A percentile compares a stretch with the other conserved stretches of the same genome.
These are phyloP conservation scores for Germaria angustata DNA, from an alignment of 2,888 invertebrate genomes.

Conservation along the genomic window DNA sequence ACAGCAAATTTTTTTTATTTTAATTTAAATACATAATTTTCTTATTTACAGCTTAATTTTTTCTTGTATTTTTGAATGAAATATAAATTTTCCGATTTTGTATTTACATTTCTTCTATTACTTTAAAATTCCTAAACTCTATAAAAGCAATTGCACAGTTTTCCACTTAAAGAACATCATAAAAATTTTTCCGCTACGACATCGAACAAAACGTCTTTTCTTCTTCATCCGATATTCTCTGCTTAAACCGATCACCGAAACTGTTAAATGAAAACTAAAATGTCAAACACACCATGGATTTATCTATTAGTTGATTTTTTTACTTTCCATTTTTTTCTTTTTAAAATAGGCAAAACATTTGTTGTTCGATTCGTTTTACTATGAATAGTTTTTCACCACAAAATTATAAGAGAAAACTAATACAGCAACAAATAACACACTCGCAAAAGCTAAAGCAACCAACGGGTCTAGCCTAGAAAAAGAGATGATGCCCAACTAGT, in stretches of 20 bases:
- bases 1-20: no score
- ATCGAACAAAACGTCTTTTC: neutral
- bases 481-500: slow-evolving; percentile 57
- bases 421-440: slow-evolving; percentile 13
- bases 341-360: slow-evolving; percentile 47
- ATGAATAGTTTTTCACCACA: slow-evolving; percentile 64
- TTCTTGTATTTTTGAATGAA: no score
- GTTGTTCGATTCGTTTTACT: slow-evolving; percentile 15
- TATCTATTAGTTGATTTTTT: slow-evolving; percentile 43
- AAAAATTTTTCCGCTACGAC: neutral
- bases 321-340: slow-evolving; percentile 17
- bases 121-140: no score
- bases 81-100: no score
- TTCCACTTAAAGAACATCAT: no score
- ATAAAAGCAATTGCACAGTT: no score
- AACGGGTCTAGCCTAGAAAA: slow-evolving; percentile 63
- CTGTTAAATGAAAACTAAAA: slow-evolving; percentile 62
- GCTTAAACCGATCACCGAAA: slow-evolving; percentile 49
- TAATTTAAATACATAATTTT: no score
- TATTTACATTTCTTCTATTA: no score
- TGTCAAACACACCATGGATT: slow-evolving; percentile 20
- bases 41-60: no score
- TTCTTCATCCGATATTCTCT: neutral
- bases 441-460: slow-evolving; percentile 27
- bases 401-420: slow-evolving; percentile 60